phyloP scores from a whole-genome alignment of 2,113 vertebrate species.

The Enhydra lutris region DNA sequence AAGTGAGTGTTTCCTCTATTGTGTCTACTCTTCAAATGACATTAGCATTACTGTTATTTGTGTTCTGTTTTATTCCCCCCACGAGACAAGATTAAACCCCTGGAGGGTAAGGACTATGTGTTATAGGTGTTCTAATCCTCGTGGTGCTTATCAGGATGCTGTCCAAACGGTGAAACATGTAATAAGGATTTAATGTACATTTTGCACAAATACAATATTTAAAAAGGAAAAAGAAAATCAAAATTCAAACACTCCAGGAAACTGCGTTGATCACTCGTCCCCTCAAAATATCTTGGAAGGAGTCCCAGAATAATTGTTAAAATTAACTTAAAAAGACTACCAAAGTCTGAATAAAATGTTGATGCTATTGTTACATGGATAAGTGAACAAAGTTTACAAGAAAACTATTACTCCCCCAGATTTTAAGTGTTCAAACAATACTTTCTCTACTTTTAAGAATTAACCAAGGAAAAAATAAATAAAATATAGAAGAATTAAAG shows the following conservation, averaged over 20 bases:
- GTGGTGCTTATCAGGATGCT: neutral
- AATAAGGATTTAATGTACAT: constrained; percentile 54
- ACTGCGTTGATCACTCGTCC: neutral
- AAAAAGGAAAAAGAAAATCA: constrained; percentile 32
- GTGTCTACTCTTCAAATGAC: neutral
- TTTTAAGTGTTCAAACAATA: neutral
- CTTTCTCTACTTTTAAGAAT: constrained; percentile 13
- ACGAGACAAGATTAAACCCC: neutral
- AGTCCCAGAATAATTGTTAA: constrained; percentile 8
- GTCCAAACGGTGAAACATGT: neutral
- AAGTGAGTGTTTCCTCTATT: neutral
- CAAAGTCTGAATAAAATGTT: constrained; percentile 38
- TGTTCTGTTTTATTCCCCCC: neutral
- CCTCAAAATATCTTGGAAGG: constrained; percentile 18
- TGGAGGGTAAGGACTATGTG: neutral
- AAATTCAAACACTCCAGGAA: constrained; percentile 22
- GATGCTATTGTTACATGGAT: neutral
- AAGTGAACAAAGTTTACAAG: constrained; percentile 44
- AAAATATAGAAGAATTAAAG: neutral
- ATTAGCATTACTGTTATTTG: neutral
- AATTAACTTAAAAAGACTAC: constrained; percentile 17
- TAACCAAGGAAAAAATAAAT: neutral
- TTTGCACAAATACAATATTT: constrained; percentile 50
- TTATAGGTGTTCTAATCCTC: neutral
- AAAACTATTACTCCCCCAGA: constrained; percentile 24